Conservation (phyloP, 2,113 vertebrate genomes). For the Crotophaga sulcirostris region DNA sequence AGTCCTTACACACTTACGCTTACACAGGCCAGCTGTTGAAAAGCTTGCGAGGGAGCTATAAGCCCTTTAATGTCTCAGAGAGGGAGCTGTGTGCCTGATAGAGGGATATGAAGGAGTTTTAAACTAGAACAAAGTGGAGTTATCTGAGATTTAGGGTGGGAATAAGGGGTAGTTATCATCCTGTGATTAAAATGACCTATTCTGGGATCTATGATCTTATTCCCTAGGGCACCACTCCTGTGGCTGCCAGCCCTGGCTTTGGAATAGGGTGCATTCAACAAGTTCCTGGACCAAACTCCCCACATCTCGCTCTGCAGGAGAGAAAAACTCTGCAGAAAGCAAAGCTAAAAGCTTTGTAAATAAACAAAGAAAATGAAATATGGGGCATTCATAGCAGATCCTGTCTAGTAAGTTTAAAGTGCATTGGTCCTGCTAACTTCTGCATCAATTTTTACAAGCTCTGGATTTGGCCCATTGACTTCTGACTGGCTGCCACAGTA, state of each 20-base stretch:
- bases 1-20: neutral
- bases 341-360: neutral
- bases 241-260: neutral
- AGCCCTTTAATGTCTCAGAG: neutral
- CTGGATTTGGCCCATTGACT: neutral
- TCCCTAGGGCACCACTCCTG: neutral
- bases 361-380: neutral
- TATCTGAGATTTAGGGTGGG: neutral
- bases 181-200: neutral
- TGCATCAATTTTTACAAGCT: neutral
- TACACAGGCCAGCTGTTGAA: neutral
- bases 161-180: neutral
- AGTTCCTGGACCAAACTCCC: neutral
- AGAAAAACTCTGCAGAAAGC: neutral
- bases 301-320: neutral
- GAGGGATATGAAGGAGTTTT: neutral
- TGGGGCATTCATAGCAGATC: neutral
- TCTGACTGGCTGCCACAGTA: neutral
- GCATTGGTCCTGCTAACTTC: neutral
- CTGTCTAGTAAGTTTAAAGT: neutral
- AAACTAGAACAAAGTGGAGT: neutral
- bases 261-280: rapidly evolving
- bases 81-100: neutral
- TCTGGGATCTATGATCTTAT: rapidly evolving
- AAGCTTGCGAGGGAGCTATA: neutral